Evolutionary conservation across 2,888 invertebrate species (phyloP), one percentile per base, ranked within the genome.

Genomic region (Erebia ligea): DNA sequence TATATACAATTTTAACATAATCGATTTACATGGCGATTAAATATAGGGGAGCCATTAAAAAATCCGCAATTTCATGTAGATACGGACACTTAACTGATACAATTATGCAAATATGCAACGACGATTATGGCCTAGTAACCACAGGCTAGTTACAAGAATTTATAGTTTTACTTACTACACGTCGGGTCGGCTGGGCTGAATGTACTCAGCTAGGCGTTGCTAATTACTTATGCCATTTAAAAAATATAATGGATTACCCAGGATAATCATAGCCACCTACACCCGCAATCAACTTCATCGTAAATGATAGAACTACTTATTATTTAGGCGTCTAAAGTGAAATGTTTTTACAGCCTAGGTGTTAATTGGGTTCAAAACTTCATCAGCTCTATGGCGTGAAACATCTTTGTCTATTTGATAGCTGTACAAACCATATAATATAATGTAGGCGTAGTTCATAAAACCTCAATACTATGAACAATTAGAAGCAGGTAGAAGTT

Each of bases 61-160:
- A 89, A 89, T 84, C 86, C 80, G 88, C 89, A 91, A 90, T 91
- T 91, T 91, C 89, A 92, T 92, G 91, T 87, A 92, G 89, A 92
- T 91, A 84, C 81, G 77, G 84, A 89, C 90, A 89, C 91, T 91
- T 90, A 89, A 83, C 84, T 85, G 80, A 81, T 79, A 89, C 89
- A 91, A 91, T 92, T 92, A 92, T 92, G 92, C 88, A 92, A 92
- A 92, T 92, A 85, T 82, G 81, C 84, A 77, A 84, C 83, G 86
- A 86, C 86, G 87, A 88, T 91, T 90, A 92, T 88, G 89, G 86
- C 84, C 85, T 85, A 86, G 89, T 90, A 90, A 89, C 87, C 84
- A 89, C 84, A 80, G 82, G 84, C 86, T 89, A 87, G 89, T 85
- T 82, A 82, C 83, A 81, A 83, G 85, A 90, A 91, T 91, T 90